phyloP scores from a whole-genome alignment of 2,797 vertebrate genomes.

The Myotis daubentonii region DNA sequence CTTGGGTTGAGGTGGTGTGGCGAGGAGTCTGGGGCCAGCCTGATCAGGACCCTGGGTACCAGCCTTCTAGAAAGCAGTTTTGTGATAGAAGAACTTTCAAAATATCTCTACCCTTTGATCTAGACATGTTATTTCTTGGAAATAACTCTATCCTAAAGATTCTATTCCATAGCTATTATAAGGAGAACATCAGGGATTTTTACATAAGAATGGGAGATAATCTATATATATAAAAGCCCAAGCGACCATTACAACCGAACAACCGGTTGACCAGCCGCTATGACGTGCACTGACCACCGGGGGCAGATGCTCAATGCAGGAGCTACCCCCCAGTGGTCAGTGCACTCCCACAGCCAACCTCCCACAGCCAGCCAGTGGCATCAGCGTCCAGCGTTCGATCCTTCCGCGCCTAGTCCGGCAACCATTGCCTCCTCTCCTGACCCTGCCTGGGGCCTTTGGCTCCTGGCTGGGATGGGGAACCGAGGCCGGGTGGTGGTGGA shows the following conservation, averaged over 20 bases:
- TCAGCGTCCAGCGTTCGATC: no score
- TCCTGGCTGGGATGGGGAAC: no score
- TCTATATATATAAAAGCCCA: no score
- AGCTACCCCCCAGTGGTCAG: no score
- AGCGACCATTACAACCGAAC: no score
- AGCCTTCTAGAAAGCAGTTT: neutral
- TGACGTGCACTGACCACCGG: no score
- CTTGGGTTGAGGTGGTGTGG: fast-evolving
- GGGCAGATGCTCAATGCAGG: no score
- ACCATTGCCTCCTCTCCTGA: no score
- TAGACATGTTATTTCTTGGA: neutral
- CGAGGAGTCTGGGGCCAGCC: neutral
- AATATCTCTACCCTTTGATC: neutral
- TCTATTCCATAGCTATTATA: neutral
- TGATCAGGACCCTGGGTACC: neutral
- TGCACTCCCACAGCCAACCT: no score
- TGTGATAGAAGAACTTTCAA: neutral
- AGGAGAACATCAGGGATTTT: conserved; percentile 1
- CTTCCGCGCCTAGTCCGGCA: fast-evolving
- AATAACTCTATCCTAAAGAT: conserved; percentile 28
- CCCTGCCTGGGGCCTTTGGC: no score
- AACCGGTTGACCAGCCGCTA: no score
- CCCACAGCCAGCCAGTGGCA: fast-evolving
- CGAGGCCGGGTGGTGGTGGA: no score
- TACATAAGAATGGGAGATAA: neutral